A percentile compares a stretch with the other conserved stretches of the same genome.
Conservation (phyloP, 2,888 invertebrate genomes). For the Drosophila mulleri region DNA sequence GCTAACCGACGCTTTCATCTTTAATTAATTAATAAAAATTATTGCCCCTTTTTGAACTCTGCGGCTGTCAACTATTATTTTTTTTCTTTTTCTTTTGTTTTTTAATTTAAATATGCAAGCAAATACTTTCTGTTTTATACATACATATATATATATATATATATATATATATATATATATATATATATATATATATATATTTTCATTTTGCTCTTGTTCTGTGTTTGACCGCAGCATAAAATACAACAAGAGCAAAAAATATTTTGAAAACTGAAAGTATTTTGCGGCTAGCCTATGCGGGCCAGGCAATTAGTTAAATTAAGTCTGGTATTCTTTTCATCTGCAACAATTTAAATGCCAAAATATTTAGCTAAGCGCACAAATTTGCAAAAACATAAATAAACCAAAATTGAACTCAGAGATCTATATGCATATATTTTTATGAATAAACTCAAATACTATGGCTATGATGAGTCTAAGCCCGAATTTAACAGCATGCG, state of each 20-base stretch:
- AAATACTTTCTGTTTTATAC: conserved; percentile 48
- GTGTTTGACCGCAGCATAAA: conserved; percentile 43
- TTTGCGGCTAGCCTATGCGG: conserved; percentile 59
- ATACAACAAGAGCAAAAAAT: conserved; percentile 6
- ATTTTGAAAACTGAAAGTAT: conserved; percentile 65
- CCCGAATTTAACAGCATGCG: conserved; percentile 41
- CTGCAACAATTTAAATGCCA: conserved; percentile 24
- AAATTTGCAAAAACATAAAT: conserved; percentile 15
- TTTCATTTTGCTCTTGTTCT: neutral
- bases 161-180: too few species aligned
- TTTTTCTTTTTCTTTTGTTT: conserved; percentile 4
- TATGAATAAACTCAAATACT: conserved; percentile 12
- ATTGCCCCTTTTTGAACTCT: conserved; percentile 59
- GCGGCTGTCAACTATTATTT: conserved; percentile 68
- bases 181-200: conserved; percentile 19
- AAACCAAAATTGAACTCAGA: conserved; percentile 4
- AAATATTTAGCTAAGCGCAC: conserved; percentile 19
- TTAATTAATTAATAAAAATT: conserved; percentile 82
- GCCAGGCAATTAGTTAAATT: conserved; percentile 67
- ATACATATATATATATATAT: neutral
- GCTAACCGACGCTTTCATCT: conserved; percentile 72
- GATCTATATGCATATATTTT: neutral
- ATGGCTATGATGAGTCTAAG: conserved; percentile 25
- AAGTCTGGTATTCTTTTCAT: conserved; percentile 33
- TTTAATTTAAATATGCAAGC: conserved; percentile 38